phyloP scores from a whole-genome alignment of 2,797 vertebrate species.

The Serranus cabrilla region DNA sequence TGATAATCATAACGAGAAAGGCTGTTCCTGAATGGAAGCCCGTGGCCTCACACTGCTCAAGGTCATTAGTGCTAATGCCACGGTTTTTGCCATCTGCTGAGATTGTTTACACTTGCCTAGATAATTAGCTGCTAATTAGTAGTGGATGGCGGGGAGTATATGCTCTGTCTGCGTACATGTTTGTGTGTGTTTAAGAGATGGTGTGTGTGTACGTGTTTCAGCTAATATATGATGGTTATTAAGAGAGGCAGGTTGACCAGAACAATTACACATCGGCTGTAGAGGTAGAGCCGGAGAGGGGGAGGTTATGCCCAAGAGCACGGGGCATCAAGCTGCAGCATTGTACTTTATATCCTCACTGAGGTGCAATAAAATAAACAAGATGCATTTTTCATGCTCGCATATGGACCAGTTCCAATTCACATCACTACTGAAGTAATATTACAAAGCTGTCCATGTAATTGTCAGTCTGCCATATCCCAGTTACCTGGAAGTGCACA shows the following conservation, averaged over 20 bases:
- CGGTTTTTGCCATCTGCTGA: slow-evolving; percentile 90
- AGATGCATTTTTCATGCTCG: background rate
- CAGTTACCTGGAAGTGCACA: background rate
- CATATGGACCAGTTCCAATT: background rate
- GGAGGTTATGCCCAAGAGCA: background rate
- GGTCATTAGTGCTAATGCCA: slow-evolving; percentile 90
- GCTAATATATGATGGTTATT: slow-evolving; percentile 54
- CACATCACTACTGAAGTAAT: background rate
- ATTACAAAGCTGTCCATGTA: background rate
- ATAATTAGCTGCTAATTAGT: slow-evolving; percentile 96
- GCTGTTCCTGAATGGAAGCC: slow-evolving; percentile 68
- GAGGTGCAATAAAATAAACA: background rate
- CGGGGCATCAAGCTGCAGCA: background rate
- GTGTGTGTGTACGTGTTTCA: slow-evolving; percentile 39
- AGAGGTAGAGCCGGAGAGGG: background rate
- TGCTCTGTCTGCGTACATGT: slow-evolving; percentile 48
- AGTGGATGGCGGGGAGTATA: slow-evolving; percentile 82
- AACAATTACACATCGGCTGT: slow-evolving; percentile 35
- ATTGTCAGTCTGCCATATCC: background rate
- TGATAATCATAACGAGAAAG: slow-evolving; percentile 73
- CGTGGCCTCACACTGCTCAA: slow-evolving; percentile 78
- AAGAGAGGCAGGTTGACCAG: slow-evolving; percentile 43
- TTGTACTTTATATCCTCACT: background rate
- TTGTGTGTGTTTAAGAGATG: slow-evolving; percentile 48
- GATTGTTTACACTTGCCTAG: slow-evolving; percentile 93